These are phyloP conservation scores for Labia minor DNA, from an alignment of 2,888 invertebrate species.

Conservation along the genomic window DNA sequence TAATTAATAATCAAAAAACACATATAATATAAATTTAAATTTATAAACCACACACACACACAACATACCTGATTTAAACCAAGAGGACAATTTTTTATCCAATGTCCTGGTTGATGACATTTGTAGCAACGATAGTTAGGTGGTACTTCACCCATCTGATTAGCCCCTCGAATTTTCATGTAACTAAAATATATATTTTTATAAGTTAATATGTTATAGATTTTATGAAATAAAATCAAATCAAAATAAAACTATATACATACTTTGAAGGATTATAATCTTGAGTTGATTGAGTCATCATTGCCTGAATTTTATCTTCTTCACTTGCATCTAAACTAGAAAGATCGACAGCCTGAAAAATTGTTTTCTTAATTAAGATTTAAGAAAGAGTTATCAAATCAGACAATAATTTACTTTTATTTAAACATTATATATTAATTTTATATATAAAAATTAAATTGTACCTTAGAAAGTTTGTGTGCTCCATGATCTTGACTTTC, in stretches of 20 bases:
- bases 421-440: no score
- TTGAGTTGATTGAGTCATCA: conserved; percentile 94
- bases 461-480: neutral
- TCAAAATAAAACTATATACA: conserved; percentile 35
- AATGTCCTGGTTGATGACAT: conserved; percentile 91
- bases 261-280: conserved; percentile 97
- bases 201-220: conserved; percentile 14
- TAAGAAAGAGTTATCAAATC: no score
- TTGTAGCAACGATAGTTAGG: conserved; percentile 87
- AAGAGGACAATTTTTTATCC: conserved; percentile 91
- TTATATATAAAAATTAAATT: neutral
- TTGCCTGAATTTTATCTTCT: conserved; percentile 93
- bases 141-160: conserved; percentile 82
- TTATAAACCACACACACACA: no score
- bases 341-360: conserved; percentile 55
- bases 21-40: no score
- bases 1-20: no score
- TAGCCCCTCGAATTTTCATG: conserved; percentile 75
- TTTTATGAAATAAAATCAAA: neutral
- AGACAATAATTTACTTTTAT: no score
- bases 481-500: neutral
- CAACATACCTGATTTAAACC: conserved; percentile 46
- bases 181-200: conserved; percentile 53
- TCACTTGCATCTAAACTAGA: conserved; percentile 86
- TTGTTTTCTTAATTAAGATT: neutral